Conservation (phyloP, 2,797 vertebrate genomes). For the Heteromormyrus szaboi region DNA sequence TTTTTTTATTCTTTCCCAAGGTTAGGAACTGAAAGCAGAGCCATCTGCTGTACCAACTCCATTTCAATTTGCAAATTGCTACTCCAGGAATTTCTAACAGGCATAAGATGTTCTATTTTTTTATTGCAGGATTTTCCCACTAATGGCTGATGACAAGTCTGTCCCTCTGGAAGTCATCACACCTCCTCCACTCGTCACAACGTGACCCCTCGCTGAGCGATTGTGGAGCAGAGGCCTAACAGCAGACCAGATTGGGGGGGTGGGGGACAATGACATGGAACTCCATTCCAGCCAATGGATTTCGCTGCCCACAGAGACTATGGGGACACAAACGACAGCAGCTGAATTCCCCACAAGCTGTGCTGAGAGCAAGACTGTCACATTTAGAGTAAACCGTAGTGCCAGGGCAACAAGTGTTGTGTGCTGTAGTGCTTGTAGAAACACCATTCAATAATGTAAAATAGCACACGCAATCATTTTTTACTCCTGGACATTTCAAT, state of each 20-base stretch:
- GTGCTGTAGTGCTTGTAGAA: background rate
- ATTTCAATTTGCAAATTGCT: constrained; percentile 5
- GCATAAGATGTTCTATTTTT: background rate
- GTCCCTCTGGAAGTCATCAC: background rate
- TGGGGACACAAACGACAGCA: background rate
- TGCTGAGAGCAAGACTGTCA: background rate
- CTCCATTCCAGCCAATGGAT: background rate
- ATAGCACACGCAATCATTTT: background rate
- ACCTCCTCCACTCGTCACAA: background rate
- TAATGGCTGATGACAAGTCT: constrained; percentile 6
- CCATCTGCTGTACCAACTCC: background rate
- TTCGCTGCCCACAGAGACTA: background rate
- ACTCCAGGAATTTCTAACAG: background rate
- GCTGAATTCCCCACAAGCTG: background rate
- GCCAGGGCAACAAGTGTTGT: background rate
- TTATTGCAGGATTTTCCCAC: background rate
- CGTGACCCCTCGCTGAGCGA: background rate
- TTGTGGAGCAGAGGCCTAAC: background rate
- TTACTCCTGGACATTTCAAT: background rate
- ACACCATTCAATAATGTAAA: background rate
- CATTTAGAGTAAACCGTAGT: background rate
- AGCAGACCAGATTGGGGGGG: background rate
- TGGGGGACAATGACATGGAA: background rate
- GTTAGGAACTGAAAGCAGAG: background rate
- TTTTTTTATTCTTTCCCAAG: background rate